These are phyloP conservation scores for Molorchus minor DNA, from an alignment of 2,888 invertebrate genomes.

Conservation along the genomic window DNA sequence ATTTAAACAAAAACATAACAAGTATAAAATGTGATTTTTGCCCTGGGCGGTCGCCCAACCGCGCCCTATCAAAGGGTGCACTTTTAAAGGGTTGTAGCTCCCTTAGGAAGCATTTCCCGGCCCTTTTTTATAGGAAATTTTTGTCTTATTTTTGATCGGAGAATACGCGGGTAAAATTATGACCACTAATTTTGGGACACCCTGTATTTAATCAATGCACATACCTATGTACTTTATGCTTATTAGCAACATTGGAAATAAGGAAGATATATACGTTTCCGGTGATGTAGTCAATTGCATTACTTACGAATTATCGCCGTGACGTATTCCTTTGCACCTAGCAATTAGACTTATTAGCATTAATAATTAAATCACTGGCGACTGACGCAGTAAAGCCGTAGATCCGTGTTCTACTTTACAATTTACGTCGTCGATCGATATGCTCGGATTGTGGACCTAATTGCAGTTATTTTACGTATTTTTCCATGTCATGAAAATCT, in stretches of 20 bases:
- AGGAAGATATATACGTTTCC: neutral
- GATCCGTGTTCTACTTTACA: conserved; percentile 11
- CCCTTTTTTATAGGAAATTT: no score
- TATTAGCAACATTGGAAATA: neutral
- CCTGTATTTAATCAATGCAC: neutral
- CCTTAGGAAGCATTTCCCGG: no score
- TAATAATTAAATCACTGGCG: conserved; percentile 4
- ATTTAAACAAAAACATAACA: no score
- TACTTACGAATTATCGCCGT: neutral
- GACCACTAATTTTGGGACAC: no score
- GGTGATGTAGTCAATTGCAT: neutral
- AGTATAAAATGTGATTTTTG: no score
- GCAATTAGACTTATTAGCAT: conserved; percentile 1
- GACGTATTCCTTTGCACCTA: neutral
- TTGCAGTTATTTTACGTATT: conserved; percentile 2
- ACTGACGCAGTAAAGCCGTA: conserved; percentile 1
- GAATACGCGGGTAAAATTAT: no score
- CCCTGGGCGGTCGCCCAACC: no score
- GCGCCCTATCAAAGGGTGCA: no score
- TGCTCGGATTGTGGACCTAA: conserved; percentile 12
- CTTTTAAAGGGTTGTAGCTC: no score
- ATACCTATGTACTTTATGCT: neutral
- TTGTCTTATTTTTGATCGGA: no score
- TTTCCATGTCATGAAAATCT: no score
- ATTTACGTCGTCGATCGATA: neutral